Evolutionary conservation across 1,140 invertebrate species (phyloP).

Genomic region (Drosophila nebulosa): DNA sequence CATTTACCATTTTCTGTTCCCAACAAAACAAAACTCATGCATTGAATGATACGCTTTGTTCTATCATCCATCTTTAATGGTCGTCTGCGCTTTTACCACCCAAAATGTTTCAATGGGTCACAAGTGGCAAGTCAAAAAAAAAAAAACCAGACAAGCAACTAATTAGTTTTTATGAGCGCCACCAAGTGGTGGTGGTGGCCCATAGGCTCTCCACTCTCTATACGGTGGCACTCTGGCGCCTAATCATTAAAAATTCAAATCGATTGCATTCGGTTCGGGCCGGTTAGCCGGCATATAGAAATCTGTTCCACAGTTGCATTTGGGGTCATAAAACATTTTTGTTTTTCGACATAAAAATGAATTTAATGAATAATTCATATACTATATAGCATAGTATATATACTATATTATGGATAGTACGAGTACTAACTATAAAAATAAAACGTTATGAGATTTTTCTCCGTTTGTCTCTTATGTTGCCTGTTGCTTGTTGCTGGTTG

Average conservation of each 20-base stretch:
- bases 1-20: constrained; percentile 31
- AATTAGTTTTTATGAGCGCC: constrained; percentile 74
- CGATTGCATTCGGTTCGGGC: constrained; percentile 60
- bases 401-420: not conserved
- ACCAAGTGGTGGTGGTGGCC: constrained; percentile 34
- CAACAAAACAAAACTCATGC: constrained; percentile 25
- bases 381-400: constrained; percentile 6
- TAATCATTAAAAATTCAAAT: constrained; percentile 80
- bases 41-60: constrained; percentile 62
- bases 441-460: constrained; percentile 27
- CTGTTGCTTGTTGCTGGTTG: no score
- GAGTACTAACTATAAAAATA: not conserved
- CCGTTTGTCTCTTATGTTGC: no score
- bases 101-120: constrained; percentile 43
- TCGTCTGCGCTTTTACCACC: constrained; percentile 65
- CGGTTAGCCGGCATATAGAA: not conserved
- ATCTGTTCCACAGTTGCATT: constrained; percentile 32
- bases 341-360: constrained; percentile 71
- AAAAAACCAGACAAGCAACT: constrained; percentile 52
- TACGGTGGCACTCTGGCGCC: constrained; percentile 72
- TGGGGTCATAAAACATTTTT: constrained; percentile 73
- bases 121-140: constrained; percentile 22
- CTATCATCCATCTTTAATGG: constrained; percentile 58
- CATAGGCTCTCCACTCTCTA: constrained; percentile 4
- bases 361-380: constrained; percentile 72